Percentiles rank a stretch among this genome's conserved stretches.
Evolutionary conservation across 2,797 vertebrate species (phyloP).

Genomic region (Pampus argenteus): DNA sequence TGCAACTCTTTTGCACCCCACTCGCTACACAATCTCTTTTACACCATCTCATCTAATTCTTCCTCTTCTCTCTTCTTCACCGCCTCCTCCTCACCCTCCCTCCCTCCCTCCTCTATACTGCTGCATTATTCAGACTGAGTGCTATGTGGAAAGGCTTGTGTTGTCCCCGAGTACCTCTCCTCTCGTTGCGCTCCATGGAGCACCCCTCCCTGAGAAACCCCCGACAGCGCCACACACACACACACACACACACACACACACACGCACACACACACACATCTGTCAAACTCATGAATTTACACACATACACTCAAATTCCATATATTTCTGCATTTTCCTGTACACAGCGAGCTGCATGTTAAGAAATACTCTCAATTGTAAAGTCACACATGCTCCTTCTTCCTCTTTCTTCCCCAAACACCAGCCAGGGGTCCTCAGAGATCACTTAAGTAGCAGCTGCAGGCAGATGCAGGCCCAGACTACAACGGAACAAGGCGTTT

Average conservation of each 20-base stretch:
- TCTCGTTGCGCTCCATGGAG: slow-evolving; percentile 56
- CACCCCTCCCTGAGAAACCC: slow-evolving; percentile 37
- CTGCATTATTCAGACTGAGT: slow-evolving; percentile 81
- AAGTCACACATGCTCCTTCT: slow-evolving; percentile 12
- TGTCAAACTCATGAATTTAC: slow-evolving; percentile 11
- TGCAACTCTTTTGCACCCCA: background rate
- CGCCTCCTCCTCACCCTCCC: background rate
- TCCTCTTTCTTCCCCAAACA: slow-evolving; percentile 33
- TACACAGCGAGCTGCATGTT: background rate
- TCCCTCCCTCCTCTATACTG: slow-evolving; percentile 31
- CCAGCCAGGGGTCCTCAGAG: slow-evolving; percentile 48
- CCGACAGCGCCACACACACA: slow-evolving; percentile 8
- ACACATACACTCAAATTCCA: background rate
- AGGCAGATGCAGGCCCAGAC: slow-evolving; percentile 49
- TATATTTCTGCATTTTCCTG: slow-evolving; percentile 2
- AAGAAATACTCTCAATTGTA: slow-evolving; percentile 2
- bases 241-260: slow-evolving; percentile 15
- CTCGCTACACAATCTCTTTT: slow-evolving; percentile 12
- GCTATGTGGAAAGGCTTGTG: slow-evolving; percentile 65
- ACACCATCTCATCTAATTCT: slow-evolving; percentile 16
- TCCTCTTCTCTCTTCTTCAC: background rate
- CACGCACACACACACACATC: slow-evolving; percentile 9
- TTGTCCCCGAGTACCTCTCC: slow-evolving; percentile 64
- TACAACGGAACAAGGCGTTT: slow-evolving; percentile 59
- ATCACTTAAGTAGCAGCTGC: slow-evolving; percentile 53